Conservation (phyloP, 2,797 vertebrate genomes). For the Takifugu rubripes region DNA sequence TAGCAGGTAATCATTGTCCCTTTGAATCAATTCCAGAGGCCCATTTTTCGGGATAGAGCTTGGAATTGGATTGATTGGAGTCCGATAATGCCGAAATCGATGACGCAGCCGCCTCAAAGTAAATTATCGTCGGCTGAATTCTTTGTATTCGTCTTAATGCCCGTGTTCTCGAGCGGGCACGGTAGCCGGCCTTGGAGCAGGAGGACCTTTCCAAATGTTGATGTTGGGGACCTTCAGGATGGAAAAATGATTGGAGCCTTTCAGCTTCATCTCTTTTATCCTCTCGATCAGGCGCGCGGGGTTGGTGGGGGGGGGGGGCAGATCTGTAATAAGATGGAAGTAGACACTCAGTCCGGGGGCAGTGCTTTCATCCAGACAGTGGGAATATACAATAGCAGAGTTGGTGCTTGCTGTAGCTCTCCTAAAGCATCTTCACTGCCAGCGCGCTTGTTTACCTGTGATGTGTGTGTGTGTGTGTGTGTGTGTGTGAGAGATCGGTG, state of each 20-base stretch:
- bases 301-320: constrained; percentile 5
- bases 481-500: constrained; percentile 7
- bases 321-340: constrained; percentile 20
- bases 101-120: constrained; percentile 74
- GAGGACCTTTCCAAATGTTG: constrained; percentile 52
- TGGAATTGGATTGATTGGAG: constrained; percentile 78
- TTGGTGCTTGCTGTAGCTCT: constrained; percentile 16
- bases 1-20: constrained; percentile 73
- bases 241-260: constrained; percentile 29
- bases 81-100: constrained; percentile 79
- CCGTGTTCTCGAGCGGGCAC: constrained; percentile 57
- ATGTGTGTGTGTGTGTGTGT: constrained; percentile 3
- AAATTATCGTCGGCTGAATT: constrained; percentile 71
- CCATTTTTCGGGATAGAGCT: constrained; percentile 74
- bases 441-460: constrained; percentile 16
- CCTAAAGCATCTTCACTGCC: constrained; percentile 21
- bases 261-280: constrained; percentile 35
- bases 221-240: constrained; percentile 23
- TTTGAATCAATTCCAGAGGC: constrained; percentile 73
- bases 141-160: constrained; percentile 74
- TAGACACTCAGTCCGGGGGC: constrained; percentile 14
- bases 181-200: constrained; percentile 19
- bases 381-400: constrained; percentile 15
- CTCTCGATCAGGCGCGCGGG: constrained; percentile 25
- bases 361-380: constrained; percentile 21